A percentile compares a stretch with the other conserved stretches of the same genome.
Conservation (phyloP, 1,140 invertebrate genomes). For the Geopemphigus sp. region DNA sequence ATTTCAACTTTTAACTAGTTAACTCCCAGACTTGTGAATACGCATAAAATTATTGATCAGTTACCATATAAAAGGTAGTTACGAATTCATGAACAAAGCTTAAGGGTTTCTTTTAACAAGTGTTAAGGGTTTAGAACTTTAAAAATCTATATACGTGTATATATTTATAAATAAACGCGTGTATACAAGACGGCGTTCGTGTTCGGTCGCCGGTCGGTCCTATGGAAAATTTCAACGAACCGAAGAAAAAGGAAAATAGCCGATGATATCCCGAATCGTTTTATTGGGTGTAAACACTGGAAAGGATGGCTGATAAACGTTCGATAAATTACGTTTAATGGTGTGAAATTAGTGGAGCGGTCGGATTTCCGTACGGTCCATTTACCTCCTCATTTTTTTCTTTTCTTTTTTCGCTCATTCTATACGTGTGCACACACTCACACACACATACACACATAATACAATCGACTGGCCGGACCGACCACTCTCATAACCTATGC, state of each 20-base stretch:
- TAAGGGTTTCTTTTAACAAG: too few relatives aligned
- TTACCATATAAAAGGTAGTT: too few relatives aligned
- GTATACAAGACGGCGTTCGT: background rate
- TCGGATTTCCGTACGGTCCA: slow-evolving; percentile 43
- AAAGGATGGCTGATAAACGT: slow-evolving; percentile 47
- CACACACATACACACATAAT: too few relatives aligned
- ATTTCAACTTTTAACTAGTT: too few relatives aligned
- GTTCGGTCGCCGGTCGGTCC: background rate
- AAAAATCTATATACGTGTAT: too few relatives aligned
- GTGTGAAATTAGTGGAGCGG: slow-evolving; percentile 48
- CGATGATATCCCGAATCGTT: slow-evolving; percentile 38
- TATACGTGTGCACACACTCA: background rate
- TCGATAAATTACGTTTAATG: slow-evolving; percentile 50
- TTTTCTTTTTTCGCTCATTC: slow-evolving; percentile 8
- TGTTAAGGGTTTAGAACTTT: too few relatives aligned
- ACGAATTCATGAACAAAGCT: too few relatives aligned
- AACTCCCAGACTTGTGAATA: too few relatives aligned
- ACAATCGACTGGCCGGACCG: background rate
- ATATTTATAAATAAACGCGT: too few relatives aligned
- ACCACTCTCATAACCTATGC: slow-evolving; percentile 5
- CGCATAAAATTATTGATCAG: too few relatives aligned
- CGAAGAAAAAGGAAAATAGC: background rate
- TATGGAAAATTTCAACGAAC: background rate
- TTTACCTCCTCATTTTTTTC: slow-evolving; percentile 39
- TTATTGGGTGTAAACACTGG: slow-evolving; percentile 49